Evolutionary conservation across 2,888 invertebrate genomes (phyloP).

Genomic region (Athalia cordata): DNA sequence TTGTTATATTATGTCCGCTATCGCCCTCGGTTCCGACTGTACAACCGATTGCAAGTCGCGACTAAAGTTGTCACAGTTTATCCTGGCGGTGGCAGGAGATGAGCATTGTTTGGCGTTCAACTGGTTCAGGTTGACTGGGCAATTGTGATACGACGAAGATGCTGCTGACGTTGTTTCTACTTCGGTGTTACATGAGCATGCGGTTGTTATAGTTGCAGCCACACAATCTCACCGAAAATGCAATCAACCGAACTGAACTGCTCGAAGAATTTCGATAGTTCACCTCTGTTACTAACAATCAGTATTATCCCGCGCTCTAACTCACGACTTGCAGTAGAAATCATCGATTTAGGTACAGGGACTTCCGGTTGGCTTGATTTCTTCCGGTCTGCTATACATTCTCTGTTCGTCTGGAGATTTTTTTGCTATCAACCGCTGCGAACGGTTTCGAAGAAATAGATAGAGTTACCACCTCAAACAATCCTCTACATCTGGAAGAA

Average conservation of each 20-base stretch:
- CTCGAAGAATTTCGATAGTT: constrained; percentile 28
- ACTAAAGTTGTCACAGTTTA: neutral
- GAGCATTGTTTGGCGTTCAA: constrained; percentile 33
- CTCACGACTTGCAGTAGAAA: neutral
- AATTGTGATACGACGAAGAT: constrained; percentile 36
- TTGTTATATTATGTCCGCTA: no score
- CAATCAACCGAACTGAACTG: constrained; percentile 29
- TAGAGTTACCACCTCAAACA: no score
- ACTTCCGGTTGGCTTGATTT: constrained; percentile 7
- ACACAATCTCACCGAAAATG: neutral
- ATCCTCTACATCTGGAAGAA: no score
- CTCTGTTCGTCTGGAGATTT: no score
- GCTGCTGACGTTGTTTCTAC: constrained; percentile 5
- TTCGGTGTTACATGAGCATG: neutral
- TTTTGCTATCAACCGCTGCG: no score
- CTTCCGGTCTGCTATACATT: neutral
- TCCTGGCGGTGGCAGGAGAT: constrained; percentile 4
- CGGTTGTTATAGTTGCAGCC: constrained; percentile 10
- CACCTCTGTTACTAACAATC: neutral
- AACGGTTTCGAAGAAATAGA: no score
- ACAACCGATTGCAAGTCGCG: no score
- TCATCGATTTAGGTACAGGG: neutral
- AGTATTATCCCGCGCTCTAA: neutral
- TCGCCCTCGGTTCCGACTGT: no score
- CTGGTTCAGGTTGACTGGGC: constrained; percentile 21